Evolutionary conservation across 2,888 invertebrate genomes (phyloP).

Genomic region (Apamea monoglypha): DNA sequence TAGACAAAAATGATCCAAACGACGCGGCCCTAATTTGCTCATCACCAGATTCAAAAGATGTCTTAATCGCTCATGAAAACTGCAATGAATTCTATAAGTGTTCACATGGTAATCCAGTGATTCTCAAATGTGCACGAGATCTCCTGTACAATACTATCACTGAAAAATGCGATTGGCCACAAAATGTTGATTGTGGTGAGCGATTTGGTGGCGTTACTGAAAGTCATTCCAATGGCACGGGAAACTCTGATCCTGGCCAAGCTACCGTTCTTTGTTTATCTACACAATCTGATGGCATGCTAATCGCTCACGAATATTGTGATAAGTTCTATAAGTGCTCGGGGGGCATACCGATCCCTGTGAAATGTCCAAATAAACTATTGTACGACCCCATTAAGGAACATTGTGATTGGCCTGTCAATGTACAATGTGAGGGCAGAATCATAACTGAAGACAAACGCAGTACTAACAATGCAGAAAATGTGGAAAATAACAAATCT

Average conservation of each 20-base stretch:
- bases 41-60: constrained; percentile 64
- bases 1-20: constrained; percentile 65
- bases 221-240: background rate
- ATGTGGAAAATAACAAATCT: constrained; percentile 1
- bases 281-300: constrained; percentile 55
- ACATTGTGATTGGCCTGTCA: constrained; percentile 66
- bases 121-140: constrained; percentile 58
- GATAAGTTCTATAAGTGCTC: constrained; percentile 69
- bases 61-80: constrained; percentile 72
- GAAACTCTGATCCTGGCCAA: constrained; percentile 23
- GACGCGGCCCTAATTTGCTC: constrained; percentile 70
- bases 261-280: constrained; percentile 63
- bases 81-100: constrained; percentile 76
- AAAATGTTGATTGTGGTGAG: constrained; percentile 72
- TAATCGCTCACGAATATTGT: constrained; percentile 71
- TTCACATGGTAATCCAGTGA: constrained; percentile 65
- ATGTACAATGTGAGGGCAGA: constrained; percentile 68
- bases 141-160: constrained; percentile 69
- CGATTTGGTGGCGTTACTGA: constrained; percentile 56
- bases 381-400: constrained; percentile 64
- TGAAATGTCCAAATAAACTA: constrained; percentile 57
- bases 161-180: constrained; percentile 72
- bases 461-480: background rate
- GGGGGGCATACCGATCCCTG: constrained; percentile 60
- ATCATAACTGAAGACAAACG: constrained; percentile 27